Percentiles rank a stretch among this genome's conserved stretches.
Evolutionary conservation across 2,113 vertebrate species (phyloP).

Genomic region (Hypocryptadius cinnamomeus): DNA sequence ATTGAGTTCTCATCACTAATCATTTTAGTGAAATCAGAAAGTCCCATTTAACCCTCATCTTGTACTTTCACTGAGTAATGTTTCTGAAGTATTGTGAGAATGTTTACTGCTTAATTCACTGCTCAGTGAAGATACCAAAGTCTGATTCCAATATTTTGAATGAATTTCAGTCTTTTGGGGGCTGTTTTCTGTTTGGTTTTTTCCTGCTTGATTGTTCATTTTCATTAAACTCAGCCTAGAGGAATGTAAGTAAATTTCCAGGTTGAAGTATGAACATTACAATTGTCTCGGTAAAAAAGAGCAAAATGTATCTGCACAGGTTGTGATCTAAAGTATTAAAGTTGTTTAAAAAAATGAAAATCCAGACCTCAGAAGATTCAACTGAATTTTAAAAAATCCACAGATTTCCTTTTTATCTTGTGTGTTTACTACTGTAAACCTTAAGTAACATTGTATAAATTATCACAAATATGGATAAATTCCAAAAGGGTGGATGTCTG

Average conservation of each 20-base stretch:
- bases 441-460: neutral
- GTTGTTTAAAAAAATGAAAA: neutral
- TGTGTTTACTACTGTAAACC: neutral
- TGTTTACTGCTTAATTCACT: neutral
- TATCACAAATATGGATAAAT: neutral
- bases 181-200: neutral
- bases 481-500: neutral
- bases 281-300: neutral
- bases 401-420: neutral
- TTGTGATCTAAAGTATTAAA: neutral
- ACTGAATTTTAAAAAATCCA: neutral
- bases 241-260: neutral
- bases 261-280: neutral
- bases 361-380: neutral
- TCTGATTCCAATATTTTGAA: neutral
- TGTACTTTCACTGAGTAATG: neutral
- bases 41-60: neutral
- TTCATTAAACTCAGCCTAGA: neutral
- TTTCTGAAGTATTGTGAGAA: neutral
- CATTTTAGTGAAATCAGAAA: constrained; percentile 13
- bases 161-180: neutral
- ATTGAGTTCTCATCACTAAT: constrained; percentile 53
- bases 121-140: neutral
- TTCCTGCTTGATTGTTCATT: neutral
- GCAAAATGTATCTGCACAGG: neutral